Percentiles rank a stretch among this genome's conserved stretches.
Conservation (phyloP, 2,888 invertebrate genomes). For the Lobophora halterata region DNA sequence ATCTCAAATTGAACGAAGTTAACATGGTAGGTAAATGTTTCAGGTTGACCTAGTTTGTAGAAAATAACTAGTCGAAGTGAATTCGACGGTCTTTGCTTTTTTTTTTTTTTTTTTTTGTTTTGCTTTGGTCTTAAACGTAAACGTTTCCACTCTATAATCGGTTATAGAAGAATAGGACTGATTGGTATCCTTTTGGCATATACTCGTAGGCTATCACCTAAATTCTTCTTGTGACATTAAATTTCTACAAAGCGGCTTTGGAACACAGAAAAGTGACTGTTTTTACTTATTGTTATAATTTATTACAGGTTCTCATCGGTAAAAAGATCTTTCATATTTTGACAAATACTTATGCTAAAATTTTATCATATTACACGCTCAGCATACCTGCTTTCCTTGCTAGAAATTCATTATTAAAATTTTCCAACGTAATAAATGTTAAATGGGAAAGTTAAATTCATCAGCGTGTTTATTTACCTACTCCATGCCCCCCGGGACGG, state of each 20-base stretch:
- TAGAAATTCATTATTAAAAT: slow-evolving; percentile 19
- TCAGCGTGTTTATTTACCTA: slow-evolving; percentile 22
- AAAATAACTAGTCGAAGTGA: slow-evolving; percentile 5
- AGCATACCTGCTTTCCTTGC: slow-evolving; percentile 4
- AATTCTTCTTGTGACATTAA: too few relatives aligned
- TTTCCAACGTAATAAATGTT: slow-evolving; percentile 20
- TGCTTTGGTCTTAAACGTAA: too few relatives aligned
- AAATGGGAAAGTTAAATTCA: slow-evolving; percentile 22
- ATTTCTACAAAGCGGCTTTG: too few relatives aligned
- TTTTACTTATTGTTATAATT: too few relatives aligned
- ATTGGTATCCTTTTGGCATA: too few relatives aligned
- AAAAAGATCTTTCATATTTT: too few relatives aligned
- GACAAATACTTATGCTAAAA: slow-evolving; percentile 1
- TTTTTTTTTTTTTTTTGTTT: too few relatives aligned
- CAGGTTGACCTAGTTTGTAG: slow-evolving; percentile 10
- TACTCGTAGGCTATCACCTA: too few relatives aligned
- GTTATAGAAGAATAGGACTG: too few relatives aligned
- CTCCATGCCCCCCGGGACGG: slow-evolving; percentile 8
- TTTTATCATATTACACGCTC: slow-evolving; percentile 11
- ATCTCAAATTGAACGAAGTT: slow-evolving; percentile 30
- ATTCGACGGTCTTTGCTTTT: slow-evolving; percentile 1
- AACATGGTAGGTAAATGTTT: slow-evolving; percentile 24
- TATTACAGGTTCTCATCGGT: too few relatives aligned
- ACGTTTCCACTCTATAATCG: too few relatives aligned
- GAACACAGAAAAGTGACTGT: too few relatives aligned